Conservation (phyloP, 2,113 vertebrate species). For the Dipodomys merriami region DNA sequence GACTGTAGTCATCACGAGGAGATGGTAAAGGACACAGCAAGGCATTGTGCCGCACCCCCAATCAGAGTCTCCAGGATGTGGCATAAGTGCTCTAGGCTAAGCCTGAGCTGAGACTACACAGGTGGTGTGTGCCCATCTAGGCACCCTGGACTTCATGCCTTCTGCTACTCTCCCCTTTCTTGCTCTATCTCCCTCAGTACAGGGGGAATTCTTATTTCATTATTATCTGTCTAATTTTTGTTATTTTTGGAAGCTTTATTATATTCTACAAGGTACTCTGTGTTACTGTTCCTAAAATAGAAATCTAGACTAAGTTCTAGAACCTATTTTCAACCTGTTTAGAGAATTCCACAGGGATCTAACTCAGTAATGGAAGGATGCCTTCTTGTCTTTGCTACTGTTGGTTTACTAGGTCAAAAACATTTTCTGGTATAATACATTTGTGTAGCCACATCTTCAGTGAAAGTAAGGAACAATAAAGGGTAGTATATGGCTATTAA, state of each 20-base stretch:
- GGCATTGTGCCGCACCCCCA: too few species aligned
- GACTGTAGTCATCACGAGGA: background rate
- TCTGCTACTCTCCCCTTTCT: too few species aligned
- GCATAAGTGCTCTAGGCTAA: background rate
- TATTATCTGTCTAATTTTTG: background rate
- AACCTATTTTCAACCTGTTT: background rate
- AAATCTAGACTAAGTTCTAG: background rate
- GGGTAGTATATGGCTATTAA: background rate
- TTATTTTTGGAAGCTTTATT: conserved; percentile 4
- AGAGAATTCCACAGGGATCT: background rate
- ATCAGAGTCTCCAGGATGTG: background rate
- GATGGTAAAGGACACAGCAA: background rate
- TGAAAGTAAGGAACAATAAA: background rate
- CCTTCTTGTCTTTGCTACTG: background rate
- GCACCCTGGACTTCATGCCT: background rate
- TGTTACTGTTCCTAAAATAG: background rate
- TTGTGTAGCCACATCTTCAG: background rate
- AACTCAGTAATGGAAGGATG: background rate
- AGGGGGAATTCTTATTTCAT: background rate
- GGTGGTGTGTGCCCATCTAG: fast-evolving
- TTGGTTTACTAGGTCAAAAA: conserved; percentile 32
- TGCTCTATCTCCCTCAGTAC: too few species aligned
- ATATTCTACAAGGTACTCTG: background rate
- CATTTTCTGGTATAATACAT: conserved; percentile 18
- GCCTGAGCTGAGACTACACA: fast-evolving